Conservation (phyloP, 2,113 vertebrate genomes). For the Scatophagus argus region DNA sequence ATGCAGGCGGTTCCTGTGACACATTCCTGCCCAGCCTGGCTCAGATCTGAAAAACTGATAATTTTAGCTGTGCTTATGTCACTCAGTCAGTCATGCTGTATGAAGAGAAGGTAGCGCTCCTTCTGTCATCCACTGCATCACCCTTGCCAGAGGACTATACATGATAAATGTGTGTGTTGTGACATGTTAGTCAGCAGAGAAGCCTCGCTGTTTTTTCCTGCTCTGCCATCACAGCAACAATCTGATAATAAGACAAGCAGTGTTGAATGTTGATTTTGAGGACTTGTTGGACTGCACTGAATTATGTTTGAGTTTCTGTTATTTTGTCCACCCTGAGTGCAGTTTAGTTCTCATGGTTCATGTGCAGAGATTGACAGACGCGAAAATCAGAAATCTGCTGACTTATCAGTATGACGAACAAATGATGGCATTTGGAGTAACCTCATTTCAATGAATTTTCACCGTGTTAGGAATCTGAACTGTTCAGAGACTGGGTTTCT, state of each 20-base stretch:
- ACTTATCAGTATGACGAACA: conserved; percentile 38
- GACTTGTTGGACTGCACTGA: neutral
- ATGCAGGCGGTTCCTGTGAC: conserved; percentile 65
- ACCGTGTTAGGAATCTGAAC: conserved; percentile 12
- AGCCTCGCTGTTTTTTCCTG: neutral
- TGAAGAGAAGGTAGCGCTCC: conserved; percentile 14
- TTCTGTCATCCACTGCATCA: conserved; percentile 41
- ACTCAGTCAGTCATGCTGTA: conserved; percentile 30
- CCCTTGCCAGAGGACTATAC: conserved; percentile 9
- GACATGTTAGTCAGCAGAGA: conserved; percentile 33
- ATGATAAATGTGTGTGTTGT: conserved; percentile 21
- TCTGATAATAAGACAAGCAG: conserved; percentile 5
- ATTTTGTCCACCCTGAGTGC: neutral
- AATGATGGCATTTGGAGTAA: conserved; percentile 46
- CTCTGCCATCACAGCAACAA: neutral
- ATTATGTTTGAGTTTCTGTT: neutral
- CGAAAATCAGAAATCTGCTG: conserved; percentile 47
- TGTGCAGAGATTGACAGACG: conserved; percentile 10
- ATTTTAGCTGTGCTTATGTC: conserved; percentile 58
- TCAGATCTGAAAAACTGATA: conserved; percentile 57
- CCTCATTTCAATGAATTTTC: conserved; percentile 48
- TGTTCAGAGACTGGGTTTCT: conserved; percentile 3
- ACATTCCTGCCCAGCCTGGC: conserved; percentile 62
- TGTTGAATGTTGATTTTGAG: neutral
- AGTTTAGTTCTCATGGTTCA: neutral